These are phyloP conservation scores for Micrastur ruficollis DNA, from an alignment of 2,797 vertebrate genomes.

Conservation along the genomic window DNA sequence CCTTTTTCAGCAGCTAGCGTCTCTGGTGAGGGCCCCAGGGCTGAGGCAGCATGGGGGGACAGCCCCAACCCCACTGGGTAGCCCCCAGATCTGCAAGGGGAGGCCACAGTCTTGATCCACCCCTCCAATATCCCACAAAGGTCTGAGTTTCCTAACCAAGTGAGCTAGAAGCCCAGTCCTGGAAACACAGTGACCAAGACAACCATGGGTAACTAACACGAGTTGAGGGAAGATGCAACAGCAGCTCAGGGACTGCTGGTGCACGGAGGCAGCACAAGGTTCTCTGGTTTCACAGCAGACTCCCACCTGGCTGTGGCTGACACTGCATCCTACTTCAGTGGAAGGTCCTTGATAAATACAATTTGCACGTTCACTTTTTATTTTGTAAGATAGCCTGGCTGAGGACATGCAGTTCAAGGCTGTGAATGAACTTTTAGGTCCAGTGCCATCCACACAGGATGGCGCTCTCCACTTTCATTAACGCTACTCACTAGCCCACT, in stretches of 20 bases:
- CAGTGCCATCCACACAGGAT: too few species aligned
- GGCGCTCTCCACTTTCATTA: neutral
- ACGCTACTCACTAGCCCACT: neutral
- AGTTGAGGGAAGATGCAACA: neutral
- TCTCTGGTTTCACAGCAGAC: neutral
- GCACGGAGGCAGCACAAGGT: neutral
- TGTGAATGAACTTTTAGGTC: neutral
- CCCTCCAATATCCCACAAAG: neutral
- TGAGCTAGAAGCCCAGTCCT: neutral
- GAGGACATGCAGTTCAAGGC: neutral
- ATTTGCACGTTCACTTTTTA: rapidly evolving
- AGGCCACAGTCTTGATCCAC: neutral
- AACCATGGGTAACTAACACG: neutral
- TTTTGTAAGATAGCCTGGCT: neutral
- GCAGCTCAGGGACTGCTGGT: neutral
- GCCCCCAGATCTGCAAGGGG: neutral
- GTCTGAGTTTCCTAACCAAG: neutral
- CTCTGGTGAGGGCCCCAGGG: neutral
- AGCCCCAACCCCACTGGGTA: neutral
- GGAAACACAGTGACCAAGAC: neutral
- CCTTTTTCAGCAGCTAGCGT: neutral
- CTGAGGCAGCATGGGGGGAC: neutral
- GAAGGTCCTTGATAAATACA: neutral
- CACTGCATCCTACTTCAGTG: neutral
- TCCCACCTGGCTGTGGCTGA: rapidly evolving